These are phyloP conservation scores for Leuciscus waleckii DNA, from an alignment of 2,797 vertebrate species.

Conservation along the genomic window DNA sequence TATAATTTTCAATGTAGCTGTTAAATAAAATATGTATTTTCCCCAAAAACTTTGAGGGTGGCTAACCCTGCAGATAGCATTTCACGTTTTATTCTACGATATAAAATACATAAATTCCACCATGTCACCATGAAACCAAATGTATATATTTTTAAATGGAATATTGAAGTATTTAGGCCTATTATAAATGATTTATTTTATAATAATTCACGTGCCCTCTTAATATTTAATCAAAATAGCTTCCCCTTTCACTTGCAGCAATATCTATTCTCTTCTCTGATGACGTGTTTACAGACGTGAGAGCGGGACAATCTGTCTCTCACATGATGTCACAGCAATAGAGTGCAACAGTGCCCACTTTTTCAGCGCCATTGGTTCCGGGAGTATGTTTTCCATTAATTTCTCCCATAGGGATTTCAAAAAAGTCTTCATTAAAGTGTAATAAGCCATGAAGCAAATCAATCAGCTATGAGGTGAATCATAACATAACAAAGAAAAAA, in stretches of 20 bases:
- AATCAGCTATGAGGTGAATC: neutral
- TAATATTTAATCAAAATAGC: neutral
- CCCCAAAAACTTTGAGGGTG: neutral
- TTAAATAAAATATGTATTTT: slow-evolving; percentile 8
- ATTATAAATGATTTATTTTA: neutral
- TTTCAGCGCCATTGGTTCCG: neutral
- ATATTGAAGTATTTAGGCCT: neutral
- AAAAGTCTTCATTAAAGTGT: neutral
- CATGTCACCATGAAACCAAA: neutral
- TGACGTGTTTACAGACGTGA: neutral
- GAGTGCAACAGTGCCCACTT: neutral
- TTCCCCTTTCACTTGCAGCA: neutral
- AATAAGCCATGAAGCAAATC: neutral
- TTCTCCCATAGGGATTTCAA: neutral
- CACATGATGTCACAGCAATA: neutral
- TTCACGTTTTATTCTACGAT: neutral
- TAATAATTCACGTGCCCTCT: neutral
- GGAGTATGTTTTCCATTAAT: neutral
- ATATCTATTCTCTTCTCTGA: neutral
- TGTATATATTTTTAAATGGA: neutral
- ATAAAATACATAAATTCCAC: neutral
- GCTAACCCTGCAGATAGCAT: neutral
- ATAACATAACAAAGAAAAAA: neutral
- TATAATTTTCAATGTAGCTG: neutral
- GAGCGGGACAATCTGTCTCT: neutral